Evolutionary conservation across 2,888 invertebrate genomes (phyloP).

Genomic region (Drosophila nigritarsus): DNA sequence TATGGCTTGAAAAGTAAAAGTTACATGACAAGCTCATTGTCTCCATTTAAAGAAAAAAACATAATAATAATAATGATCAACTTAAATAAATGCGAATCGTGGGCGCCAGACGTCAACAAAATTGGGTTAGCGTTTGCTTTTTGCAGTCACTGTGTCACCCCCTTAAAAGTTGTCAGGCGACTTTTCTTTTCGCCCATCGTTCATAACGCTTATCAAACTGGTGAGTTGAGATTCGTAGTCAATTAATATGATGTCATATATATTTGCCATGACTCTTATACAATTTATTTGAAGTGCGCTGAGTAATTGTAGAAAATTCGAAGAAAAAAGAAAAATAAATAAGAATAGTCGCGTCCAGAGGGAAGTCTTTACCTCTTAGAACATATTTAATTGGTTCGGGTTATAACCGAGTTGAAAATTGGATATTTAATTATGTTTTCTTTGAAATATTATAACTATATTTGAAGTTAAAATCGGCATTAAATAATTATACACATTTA

Average conservation of each 20-base stretch:
- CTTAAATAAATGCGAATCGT: slow-evolving; percentile 14
- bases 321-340: neutral
- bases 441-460: neutral
- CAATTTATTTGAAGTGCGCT: slow-evolving; percentile 1
- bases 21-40: slow-evolving; percentile 70
- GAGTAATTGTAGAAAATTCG: neutral
- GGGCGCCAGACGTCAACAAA: slow-evolving; percentile 25
- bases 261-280: neutral
- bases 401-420: neutral
- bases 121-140: slow-evolving; percentile 23
- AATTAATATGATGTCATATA: slow-evolving; percentile 48
- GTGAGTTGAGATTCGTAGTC: slow-evolving; percentile 26
- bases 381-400: neutral
- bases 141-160: slow-evolving; percentile 11
- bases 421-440: neutral
- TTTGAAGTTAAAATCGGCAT: neutral
- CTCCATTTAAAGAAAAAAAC: slow-evolving; percentile 30
- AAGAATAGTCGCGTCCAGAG: neutral
- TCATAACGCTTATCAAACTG: slow-evolving; percentile 41
- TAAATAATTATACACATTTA: neutral
- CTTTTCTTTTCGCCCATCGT: slow-evolving; percentile 1
- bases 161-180: neutral
- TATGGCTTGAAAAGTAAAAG: slow-evolving; percentile 71
- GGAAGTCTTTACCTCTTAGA: neutral
- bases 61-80: neutral